Evolutionary conservation across 2,797 vertebrate genomes (phyloP), one percentile per base, ranked within the genome.

Genomic region (Scarus forsteni): DNA sequence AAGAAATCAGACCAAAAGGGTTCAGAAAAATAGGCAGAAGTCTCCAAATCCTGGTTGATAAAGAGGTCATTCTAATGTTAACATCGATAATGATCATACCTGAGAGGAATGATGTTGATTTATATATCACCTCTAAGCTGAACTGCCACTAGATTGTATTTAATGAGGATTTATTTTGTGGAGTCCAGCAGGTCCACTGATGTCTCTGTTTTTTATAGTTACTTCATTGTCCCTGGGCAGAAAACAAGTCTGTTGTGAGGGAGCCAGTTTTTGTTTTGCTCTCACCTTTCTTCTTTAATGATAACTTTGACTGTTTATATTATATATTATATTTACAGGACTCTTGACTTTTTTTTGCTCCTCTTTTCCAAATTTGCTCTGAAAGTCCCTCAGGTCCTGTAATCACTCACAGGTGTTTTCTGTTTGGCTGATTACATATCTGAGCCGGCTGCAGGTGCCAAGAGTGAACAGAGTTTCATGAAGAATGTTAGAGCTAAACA

Each of bases 261-360:
- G 63, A 18, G 27, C 50, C 35, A 3, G 35, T 52, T 72, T 48
- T 61, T 3, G 65, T 40, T 57, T 13, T 53, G 42, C 18, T 54
- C 18, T 60, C 1, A 2, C 36, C n/a, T 50, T 51, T 46, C 15
- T 38, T 16, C 15, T 9, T 11, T 6, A 50, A 54, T 70, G 66
- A 36, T 45, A 39, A 65, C 49, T 39, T 18, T 1, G 1, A 10
- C 48, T 53, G 16, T 5, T 40, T 54, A n/a, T n/a, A n/a, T n/a
- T n/a, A n/a, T n/a, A n/a, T n/a, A n/a, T n/a, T n/a, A n/a, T 45
- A 15, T 8, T 39, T 16, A 19, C 19, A 51, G 14, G 48, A 69
- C 65, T 49, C 11, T 38, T 14, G 13, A 42, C 8, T 11, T n/a
- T 18, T 14, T 6, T 50, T 48, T 12, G 27, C 18, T 43, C 6